phyloP scores from a whole-genome alignment of 1,140 invertebrate genomes.

The Drosophila santomea region DNA sequence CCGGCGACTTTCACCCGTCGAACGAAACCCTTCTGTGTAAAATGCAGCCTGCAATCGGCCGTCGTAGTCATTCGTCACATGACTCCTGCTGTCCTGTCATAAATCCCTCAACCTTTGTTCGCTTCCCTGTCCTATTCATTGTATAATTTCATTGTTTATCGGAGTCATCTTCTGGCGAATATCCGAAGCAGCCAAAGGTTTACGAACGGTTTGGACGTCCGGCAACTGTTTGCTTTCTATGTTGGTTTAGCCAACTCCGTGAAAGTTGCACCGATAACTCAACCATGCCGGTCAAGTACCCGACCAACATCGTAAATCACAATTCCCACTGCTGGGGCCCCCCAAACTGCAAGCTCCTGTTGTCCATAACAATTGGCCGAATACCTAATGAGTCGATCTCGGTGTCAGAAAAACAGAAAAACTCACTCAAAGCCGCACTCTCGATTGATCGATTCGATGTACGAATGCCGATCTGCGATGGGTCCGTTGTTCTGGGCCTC shows the following conservation, averaged over 20 bases:
- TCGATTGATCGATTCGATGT: slow-evolving; percentile 58
- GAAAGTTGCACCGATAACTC: slow-evolving; percentile 50
- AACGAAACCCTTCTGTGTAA: slow-evolving; percentile 58
- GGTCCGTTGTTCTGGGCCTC: slow-evolving; percentile 49
- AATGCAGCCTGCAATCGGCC: slow-evolving; percentile 12
- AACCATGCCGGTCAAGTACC: slow-evolving; percentile 58
- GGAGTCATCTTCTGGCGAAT: slow-evolving; percentile 49
- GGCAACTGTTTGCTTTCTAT: slow-evolving; percentile 32
- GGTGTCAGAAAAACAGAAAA: slow-evolving; percentile 38
- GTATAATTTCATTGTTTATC: slow-evolving; percentile 55
- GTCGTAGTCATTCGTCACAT: slow-evolving; percentile 56
- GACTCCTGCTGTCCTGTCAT: slow-evolving; percentile 68
- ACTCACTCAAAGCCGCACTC: slow-evolving; percentile 36
- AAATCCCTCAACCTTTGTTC: slow-evolving; percentile 54
- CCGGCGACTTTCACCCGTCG: slow-evolving; percentile 36
- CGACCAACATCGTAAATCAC: slow-evolving; percentile 66
- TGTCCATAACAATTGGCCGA: slow-evolving; percentile 27
- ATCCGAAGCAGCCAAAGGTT: slow-evolving; percentile 13
- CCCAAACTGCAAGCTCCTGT: slow-evolving; percentile 32
- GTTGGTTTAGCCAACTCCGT: slow-evolving; percentile 26
- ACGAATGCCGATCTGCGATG: slow-evolving; percentile 40
- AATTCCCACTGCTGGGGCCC: slow-evolving; percentile 21
- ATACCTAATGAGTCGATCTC: neutral
- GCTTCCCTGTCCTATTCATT: slow-evolving; percentile 7
- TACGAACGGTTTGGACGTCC: slow-evolving; percentile 22